Base-by-base conservation (phyloP, 2,888 invertebrate genomes). In the Ichneumon xanthorius region DNA sequence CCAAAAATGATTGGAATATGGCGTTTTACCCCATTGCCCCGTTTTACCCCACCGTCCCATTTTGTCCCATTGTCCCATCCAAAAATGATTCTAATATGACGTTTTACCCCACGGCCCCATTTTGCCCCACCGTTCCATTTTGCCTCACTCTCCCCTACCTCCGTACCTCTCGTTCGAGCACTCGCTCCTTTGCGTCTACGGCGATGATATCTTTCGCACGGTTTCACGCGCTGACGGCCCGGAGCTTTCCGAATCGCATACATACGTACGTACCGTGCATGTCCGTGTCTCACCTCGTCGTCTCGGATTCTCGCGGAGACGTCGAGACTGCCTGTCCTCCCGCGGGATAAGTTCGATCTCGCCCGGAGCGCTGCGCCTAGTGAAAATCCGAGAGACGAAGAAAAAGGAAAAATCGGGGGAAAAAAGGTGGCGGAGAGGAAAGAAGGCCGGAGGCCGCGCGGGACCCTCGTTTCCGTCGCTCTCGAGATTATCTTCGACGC, bases 381-480 rank as follows among this genome's bases (percentile, higher is more conserved):
- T 71, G 71, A 75, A 80, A 85, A 87, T 85, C 75, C 16, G 65
- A 26, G 50, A 78, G 30, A 40, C 45, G 71, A 58, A 40, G 63
- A 77, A 45, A 67, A 61, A 14, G 19, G 68, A 37, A 16, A 81
- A 70, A 68, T 40, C 48, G 53, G 50, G n/a, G 55, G 9, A 45
- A 63, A 65, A 61, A 50, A 30, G 48, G 58, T 73, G 55, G 58
- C 71, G 67, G 55, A 71, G 67, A 83, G 55, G 80, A 80, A 68
- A 70, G 86, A 84, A 88, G 77, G 89, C 89, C 87, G 85, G 84
- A 90, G 88, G 89, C 87, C 83, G 80, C 86, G 84, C 75, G 83
- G 80, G 72, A 79, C 79, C 82, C 87, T 89, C 86, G 88, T 90
- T 91, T 88, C 87, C 86, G 87, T 84, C 86, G 83, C 82, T 87